Evolutionary conservation across 2,797 vertebrate species (phyloP).

Genomic region (Lycodopsis pacificus): DNA sequence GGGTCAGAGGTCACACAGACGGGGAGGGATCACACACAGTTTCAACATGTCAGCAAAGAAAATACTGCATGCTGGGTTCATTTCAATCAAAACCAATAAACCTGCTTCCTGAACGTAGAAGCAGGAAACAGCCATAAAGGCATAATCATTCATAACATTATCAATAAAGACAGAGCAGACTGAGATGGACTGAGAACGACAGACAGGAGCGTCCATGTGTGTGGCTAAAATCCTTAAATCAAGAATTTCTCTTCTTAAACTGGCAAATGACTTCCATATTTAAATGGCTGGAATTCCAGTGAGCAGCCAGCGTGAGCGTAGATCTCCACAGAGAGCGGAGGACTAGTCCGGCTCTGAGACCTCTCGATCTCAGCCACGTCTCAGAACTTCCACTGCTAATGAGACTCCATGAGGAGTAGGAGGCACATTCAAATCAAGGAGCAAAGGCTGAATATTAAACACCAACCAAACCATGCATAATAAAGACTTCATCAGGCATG

Average conservation of each 20-base stretch:
- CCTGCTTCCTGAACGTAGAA: not conserved
- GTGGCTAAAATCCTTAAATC: too few relatives aligned
- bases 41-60: not conserved
- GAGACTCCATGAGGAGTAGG: not conserved
- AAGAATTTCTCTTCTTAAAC: too few relatives aligned
- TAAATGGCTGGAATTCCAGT: too few relatives aligned
- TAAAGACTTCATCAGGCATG: not conserved
- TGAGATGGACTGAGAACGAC: too few relatives aligned
- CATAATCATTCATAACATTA: not conserved
- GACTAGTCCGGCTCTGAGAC: too few relatives aligned
- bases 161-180: not conserved
- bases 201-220: too few relatives aligned
- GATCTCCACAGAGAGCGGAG: too few relatives aligned
- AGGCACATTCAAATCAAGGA: not conserved
- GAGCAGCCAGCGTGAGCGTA: too few relatives aligned
- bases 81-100: not conserved
- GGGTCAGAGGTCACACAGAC: constrained; percentile 11
- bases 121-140: not conserved
- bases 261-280: too few relatives aligned
- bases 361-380: not conserved
- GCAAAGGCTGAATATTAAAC: not conserved
- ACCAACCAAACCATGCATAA: not conserved
- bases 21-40: not conserved
- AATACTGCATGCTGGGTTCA: not conserved
- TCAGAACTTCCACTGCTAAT: not conserved